phyloP scores from a whole-genome alignment of 92 coral and sea anemone species.

The Porites rus region DNA sequence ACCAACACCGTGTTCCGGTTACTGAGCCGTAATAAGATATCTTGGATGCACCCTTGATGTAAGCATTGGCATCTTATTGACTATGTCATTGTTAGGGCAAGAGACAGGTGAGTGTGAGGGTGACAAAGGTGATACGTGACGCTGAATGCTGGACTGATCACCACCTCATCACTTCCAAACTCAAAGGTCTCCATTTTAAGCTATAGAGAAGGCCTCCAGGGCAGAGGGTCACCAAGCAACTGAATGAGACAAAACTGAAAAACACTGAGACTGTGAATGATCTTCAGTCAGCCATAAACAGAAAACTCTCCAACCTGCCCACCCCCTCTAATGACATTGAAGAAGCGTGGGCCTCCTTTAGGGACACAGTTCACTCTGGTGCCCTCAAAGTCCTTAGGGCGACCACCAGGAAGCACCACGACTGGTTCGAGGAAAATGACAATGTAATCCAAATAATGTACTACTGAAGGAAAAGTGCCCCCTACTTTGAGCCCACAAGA shows the following conservation, averaged over 20 bases:
- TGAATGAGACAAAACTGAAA: slow-evolving; percentile 18
- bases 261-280: slow-evolving; percentile 9
- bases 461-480: slow-evolving; percentile 52
- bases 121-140: slow-evolving; percentile 1
- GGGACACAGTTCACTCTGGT: slow-evolving; percentile 27
- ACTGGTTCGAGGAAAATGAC: slow-evolving; percentile 70
- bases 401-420: slow-evolving; percentile 52
- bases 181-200: slow-evolving; percentile 23
- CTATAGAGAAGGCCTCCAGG: slow-evolving; percentile 30
- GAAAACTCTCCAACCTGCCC: slow-evolving; percentile 1
- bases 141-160: slow-evolving; percentile 34
- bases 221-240: slow-evolving; percentile 8
- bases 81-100: slow-evolving; percentile 34
- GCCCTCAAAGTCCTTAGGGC: slow-evolving; percentile 43
- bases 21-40: slow-evolving; percentile 38
- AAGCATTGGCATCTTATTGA: slow-evolving; percentile 26
- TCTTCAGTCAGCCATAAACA: slow-evolving; percentile 4
- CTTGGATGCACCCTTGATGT: slow-evolving; percentile 30
- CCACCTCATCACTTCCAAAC: slow-evolving; percentile 27
- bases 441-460: slow-evolving; percentile 1
- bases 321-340: slow-evolving; percentile 12
- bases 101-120: slow-evolving; percentile 35
- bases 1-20: slow-evolving; percentile 48
- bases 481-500: slow-evolving; percentile 29
- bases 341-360: slow-evolving; percentile 42